phyloP scores from a whole-genome alignment of 2,888 invertebrate genomes.

The Eubasilissa splendida region DNA sequence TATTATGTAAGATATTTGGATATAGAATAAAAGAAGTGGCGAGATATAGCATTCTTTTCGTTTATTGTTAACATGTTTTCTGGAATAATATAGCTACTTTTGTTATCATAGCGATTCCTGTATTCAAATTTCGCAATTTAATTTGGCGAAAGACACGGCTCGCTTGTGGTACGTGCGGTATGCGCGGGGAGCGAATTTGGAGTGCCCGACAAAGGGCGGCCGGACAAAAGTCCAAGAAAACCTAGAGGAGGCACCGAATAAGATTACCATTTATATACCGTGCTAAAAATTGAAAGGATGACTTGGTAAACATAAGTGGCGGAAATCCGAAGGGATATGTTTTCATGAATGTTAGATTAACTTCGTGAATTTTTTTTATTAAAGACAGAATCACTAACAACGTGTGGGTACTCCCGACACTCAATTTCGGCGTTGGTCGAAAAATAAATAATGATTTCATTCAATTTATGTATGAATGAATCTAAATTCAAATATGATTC shows the following conservation, averaged over 20 bases:
- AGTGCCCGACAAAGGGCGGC: conserved; percentile 12
- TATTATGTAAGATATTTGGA: too few relatives aligned
- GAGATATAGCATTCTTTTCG: too few relatives aligned
- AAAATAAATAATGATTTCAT: too few relatives aligned
- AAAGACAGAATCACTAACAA: background rate
- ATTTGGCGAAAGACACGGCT: conserved; percentile 10
- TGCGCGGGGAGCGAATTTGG: background rate
- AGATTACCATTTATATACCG: conserved; percentile 43
- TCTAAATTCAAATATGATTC: too few relatives aligned
- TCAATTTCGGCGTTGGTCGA: too few relatives aligned
- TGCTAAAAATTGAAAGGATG: conserved; percentile 40
- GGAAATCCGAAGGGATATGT: conserved; percentile 30
- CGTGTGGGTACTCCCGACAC: too few relatives aligned
- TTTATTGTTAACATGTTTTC: too few relatives aligned
- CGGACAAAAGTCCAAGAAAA: conserved; percentile 34
- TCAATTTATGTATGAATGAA: too few relatives aligned
- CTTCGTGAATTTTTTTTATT: background rate
- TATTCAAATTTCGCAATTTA: conserved; percentile 34
- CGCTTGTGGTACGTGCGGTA: conserved; percentile 9
- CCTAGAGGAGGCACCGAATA: conserved; percentile 30
- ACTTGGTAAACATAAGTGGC: conserved; percentile 36
- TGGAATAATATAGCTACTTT: too few relatives aligned
- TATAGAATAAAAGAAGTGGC: too few relatives aligned
- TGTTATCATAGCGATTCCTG: background rate
- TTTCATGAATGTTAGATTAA: conserved; percentile 42